Conservation (phyloP, 2,888 invertebrate species). For the Drosophila phalerata region DNA sequence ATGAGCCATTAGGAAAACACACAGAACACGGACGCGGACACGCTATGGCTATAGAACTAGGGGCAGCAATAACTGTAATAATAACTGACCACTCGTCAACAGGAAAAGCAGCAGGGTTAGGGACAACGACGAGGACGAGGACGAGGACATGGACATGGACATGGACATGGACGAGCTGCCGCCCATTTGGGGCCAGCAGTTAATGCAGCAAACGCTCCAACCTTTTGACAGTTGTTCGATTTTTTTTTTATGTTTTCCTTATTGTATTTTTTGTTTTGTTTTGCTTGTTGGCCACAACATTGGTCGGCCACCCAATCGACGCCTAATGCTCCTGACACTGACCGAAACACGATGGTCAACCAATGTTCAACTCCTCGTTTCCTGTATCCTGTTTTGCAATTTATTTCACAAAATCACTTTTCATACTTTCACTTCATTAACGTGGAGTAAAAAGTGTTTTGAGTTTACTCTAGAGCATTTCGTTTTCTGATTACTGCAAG, state of each 20-base stretch:
- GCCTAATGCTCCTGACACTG: slow-evolving; percentile 67
- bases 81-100: slow-evolving; percentile 48
- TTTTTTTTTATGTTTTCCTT: slow-evolving; percentile 14
- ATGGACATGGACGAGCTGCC: slow-evolving; percentile 3
- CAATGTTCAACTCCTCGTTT: neutral
- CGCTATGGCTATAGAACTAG: slow-evolving; percentile 22
- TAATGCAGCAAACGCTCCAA: slow-evolving; percentile 31
- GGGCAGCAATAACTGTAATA: slow-evolving; percentile 50
- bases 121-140: neutral
- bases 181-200: slow-evolving; percentile 9
- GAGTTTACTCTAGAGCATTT: too few species aligned
- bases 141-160: neutral
- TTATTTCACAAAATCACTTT: slow-evolving; percentile 27
- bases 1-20: slow-evolving; percentile 53
- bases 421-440: slow-evolving; percentile 26
- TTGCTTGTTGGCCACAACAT: slow-evolving; percentile 45
- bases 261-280: slow-evolving; percentile 8
- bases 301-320: neutral
- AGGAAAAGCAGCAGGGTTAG: neutral
- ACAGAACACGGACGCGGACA: slow-evolving; percentile 18
- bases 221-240: slow-evolving; percentile 51
- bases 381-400: slow-evolving; percentile 19
- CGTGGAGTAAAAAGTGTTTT: too few species aligned
- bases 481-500: neutral
- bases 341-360: slow-evolving; percentile 36